Base-by-base conservation (phyloP, 2,888 invertebrate species). In the Stenchaetothrips biformis region DNA sequence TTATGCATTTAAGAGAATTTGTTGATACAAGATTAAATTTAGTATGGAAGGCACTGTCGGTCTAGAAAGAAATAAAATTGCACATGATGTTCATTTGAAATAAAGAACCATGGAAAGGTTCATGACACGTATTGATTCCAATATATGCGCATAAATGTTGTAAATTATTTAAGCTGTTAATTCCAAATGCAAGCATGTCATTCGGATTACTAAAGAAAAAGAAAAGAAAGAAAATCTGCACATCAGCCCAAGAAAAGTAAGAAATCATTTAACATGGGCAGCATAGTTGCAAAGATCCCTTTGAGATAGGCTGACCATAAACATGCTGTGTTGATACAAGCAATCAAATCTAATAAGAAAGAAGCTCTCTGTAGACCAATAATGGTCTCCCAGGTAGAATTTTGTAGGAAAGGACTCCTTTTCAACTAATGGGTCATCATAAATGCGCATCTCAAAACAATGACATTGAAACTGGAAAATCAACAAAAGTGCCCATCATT, bases 281-380 rank as follows among this genome's bases (percentile, higher is more conserved):
- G 25, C 21, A 11, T 21, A 74, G 67, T 74, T 74, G 67, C 25
- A 74, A 21, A 74, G 67, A 74, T 25, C 67, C 67, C 67, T 74
- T 25, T 74, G 67, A 74, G 67, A 21, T 74, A 74, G 67, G 67
- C 67, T 74, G 67, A 25, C 67, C 67, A 74, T 74, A 74, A 21
- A 74, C 67, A 74, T 74, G 67, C 67, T 25, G 67, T 74, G 67
- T 74, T 74, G 67, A 74, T 74, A 74, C 67, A 74, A 74, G 67
- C 67, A 74, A 21, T 21, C 25, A 21, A 74, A 74, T 74, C 67
- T 74, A 25, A 25, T 25, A 7, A 21, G 67, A 74, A 11, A 74
- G 25, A 74, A 74, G 67, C 67, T 74, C 25, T 25, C 21, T n/a
- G 21, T 37, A 21, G 67, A 74, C 67, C 67, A 25, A n/a, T 8